These are phyloP conservation scores for Vidua chalybeata DNA, from an alignment of 2,113 vertebrate species.

Conservation along the genomic window DNA sequence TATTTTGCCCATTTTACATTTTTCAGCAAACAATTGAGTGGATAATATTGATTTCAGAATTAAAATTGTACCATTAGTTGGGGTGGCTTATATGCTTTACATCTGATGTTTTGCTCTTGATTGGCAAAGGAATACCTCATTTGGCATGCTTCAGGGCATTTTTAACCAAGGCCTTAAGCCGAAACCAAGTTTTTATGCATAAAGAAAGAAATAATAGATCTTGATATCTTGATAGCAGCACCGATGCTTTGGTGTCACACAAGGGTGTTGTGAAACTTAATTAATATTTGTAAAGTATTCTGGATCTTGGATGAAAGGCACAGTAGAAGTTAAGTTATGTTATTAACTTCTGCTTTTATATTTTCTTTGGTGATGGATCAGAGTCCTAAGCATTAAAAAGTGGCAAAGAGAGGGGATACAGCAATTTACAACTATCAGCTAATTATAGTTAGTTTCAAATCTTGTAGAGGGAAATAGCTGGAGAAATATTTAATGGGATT, in stretches of 20 bases:
- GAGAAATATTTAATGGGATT: background rate
- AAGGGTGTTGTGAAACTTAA: constrained; percentile 39
- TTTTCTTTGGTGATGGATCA: constrained; percentile 8
- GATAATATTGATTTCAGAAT: background rate
- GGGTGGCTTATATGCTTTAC: background rate
- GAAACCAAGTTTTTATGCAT: background rate
- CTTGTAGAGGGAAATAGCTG: background rate
- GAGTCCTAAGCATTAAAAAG: constrained; percentile 2
- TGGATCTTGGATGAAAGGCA: constrained; percentile 29
- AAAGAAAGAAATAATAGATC: background rate
- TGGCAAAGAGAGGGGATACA: background rate
- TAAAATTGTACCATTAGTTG: background rate
- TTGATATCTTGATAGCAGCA: constrained; percentile 9
- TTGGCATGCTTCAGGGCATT: background rate
- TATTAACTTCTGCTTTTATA: constrained; percentile 24
- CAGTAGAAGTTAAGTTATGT: background rate
- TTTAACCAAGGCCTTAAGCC: background rate
- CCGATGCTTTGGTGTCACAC: background rate
- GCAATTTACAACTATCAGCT: constrained; percentile 1
- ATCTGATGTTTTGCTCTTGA: background rate
- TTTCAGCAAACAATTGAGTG: background rate
- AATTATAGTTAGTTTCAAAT: background rate
- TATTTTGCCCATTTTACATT: background rate
- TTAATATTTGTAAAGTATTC: constrained; percentile 32
- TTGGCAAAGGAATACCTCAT: background rate